Percentiles rank a stretch among this genome's conserved stretches.
These are phyloP conservation scores for Prochilodus magdalenae DNA, from an alignment of 2,113 vertebrate species.

Conservation along the genomic window DNA sequence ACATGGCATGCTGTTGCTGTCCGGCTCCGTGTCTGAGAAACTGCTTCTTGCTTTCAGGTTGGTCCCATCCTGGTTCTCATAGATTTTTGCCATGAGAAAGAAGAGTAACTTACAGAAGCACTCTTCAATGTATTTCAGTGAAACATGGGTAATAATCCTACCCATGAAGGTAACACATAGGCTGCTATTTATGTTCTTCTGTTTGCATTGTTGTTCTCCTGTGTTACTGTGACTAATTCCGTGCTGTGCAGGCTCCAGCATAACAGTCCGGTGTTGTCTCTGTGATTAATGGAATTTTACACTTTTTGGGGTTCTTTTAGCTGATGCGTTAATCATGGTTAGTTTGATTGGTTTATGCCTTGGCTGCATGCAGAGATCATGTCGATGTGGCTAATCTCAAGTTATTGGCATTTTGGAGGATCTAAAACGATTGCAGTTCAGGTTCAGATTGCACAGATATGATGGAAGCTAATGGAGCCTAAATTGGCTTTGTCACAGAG, in stretches of 20 bases:
- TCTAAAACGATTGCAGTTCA: not conserved
- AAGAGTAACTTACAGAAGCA: conserved; percentile 57
- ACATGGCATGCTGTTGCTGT: conserved; percentile 78
- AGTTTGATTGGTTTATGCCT: not conserved
- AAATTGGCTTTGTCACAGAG: not conserved
- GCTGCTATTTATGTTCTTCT: conserved; percentile 46
- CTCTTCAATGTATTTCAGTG: conserved; percentile 56
- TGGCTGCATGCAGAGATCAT: not conserved
- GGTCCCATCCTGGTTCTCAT: conserved; percentile 67
- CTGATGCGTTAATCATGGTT: not conserved
- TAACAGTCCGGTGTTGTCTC: conserved; percentile 9
- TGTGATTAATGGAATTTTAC: not conserved
- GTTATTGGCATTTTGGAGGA: not conserved
- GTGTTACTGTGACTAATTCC: conserved; percentile 38
- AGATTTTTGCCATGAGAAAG: conserved; percentile 66
- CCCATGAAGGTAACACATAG: conserved; percentile 75
- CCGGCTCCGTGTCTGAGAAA: conserved; percentile 73
- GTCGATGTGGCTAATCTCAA: not conserved
- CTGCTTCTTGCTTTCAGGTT: conserved; percentile 82
- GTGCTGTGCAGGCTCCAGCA: not conserved
- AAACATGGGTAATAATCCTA: conserved; percentile 77
- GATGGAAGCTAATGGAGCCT: conserved; percentile 4
- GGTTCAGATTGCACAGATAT: conserved; percentile 7
- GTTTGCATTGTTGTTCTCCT: not conserved
- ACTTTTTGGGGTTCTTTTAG: conserved; percentile 22